Evolutionary conservation across 2,797 vertebrate species (phyloP).

Genomic region (Corythornis leucogaster): DNA sequence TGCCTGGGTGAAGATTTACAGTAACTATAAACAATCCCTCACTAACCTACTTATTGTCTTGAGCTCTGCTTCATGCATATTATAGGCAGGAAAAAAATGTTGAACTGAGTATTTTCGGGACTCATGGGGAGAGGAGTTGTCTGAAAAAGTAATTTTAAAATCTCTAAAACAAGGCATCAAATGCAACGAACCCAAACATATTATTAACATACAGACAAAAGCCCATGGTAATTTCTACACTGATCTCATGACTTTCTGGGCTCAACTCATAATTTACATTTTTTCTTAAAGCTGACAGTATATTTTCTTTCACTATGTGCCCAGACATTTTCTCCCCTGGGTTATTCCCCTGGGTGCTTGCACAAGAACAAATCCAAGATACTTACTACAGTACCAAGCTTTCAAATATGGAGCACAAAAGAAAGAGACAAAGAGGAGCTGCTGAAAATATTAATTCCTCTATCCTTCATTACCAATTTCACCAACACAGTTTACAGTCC

Average conservation of each 20-base stretch:
- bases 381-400: background rate
- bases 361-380: background rate
- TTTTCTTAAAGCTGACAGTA: background rate
- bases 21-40: background rate
- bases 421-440: background rate
- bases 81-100: background rate
- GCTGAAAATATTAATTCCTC: background rate
- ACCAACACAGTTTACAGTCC: background rate
- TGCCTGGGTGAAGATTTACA: background rate
- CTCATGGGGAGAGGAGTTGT: background rate
- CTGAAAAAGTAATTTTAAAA: background rate
- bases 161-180: background rate
- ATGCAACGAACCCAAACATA: background rate
- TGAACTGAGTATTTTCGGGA: background rate
- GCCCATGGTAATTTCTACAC: background rate
- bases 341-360: background rate
- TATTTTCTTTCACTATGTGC: background rate
- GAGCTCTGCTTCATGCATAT: background rate
- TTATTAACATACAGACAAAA: slow-evolving; percentile 23
- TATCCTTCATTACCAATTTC: background rate
- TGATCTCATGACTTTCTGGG: background rate
- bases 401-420: background rate
- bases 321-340: background rate
- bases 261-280: background rate
- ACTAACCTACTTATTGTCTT: background rate